Conservation (phyloP, 2,797 vertebrate species). For the Molossus alvarezi region DNA sequence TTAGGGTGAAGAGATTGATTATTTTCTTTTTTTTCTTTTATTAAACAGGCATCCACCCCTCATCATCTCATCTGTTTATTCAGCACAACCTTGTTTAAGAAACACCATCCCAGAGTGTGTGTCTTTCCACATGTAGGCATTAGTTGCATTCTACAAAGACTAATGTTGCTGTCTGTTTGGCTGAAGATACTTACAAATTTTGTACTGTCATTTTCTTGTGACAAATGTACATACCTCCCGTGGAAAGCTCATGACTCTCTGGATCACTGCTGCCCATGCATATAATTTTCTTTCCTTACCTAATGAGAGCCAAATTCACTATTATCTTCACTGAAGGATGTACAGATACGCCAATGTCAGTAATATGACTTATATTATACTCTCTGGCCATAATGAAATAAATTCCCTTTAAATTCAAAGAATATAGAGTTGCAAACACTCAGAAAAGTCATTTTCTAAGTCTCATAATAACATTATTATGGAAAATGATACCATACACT, state of each 20-base stretch:
- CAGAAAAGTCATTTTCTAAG: constrained; percentile 32
- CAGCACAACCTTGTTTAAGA: constrained; percentile 2
- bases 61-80: not conserved
- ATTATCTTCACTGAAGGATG: constrained; percentile 36
- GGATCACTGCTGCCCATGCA: not conserved
- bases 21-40: constrained; percentile 44
- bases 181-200: constrained; percentile 54
- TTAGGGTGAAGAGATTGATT: constrained; percentile 34
- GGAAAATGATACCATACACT: not conserved
- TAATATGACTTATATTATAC: constrained; percentile 26
- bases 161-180: not conserved
- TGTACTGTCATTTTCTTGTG: constrained; percentile 39
- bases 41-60: not conserved
- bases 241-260: not conserved
- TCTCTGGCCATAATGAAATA: not conserved
- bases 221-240: constrained; percentile 30
- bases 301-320: constrained; percentile 44
- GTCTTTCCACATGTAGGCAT: not conserved
- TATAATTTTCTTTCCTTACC: constrained; percentile 19
- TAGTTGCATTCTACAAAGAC: not conserved
- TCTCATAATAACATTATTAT: constrained; percentile 54
- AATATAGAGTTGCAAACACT: constrained; percentile 24
- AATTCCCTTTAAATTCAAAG: constrained; percentile 2
- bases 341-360: constrained; percentile 5
- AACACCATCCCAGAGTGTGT: not conserved